Conservation (phyloP, 53 echinoderm and acorn worm genomes). For the Crossaster papposus region DNA sequence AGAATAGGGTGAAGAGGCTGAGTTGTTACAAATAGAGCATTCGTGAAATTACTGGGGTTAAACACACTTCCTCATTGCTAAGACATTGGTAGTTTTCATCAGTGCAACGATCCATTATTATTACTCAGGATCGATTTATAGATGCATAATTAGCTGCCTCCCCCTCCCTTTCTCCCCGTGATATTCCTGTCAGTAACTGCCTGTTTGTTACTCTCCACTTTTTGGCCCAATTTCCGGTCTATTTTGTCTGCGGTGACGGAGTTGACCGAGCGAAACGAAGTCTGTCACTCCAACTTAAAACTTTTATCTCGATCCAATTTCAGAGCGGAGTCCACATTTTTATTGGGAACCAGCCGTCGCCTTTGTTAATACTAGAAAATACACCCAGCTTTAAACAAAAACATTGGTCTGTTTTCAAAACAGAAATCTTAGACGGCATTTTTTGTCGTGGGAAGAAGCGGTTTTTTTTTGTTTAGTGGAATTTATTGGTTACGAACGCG, state of each 20-base stretch:
- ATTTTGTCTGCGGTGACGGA: constrained; percentile 5
- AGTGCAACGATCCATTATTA: too few species aligned
- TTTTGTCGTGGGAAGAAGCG: constrained; percentile 33
- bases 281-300: not conserved
- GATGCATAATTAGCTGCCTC: too few species aligned
- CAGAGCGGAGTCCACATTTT: not conserved
- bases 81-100: too few species aligned
- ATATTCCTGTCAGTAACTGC: not conserved
- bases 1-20: too few species aligned
- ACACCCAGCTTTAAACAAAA: constrained; percentile 9
- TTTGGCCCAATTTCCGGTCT: not conserved
- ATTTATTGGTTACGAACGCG: not conserved
- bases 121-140: too few species aligned
- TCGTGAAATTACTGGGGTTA: too few species aligned
- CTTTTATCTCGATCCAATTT: constrained; percentile 3
- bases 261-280: not conserved
- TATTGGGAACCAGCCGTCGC: not conserved
- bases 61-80: too few species aligned
- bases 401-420: constrained; percentile 37
- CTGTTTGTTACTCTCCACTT: not conserved
- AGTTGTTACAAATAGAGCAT: too few species aligned
- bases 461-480: not conserved
- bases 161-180: not conserved
- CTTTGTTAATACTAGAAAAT: not conserved
- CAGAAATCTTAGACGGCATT: not conserved